Percentiles rank a stretch among this genome's conserved stretches.
Evolutionary conservation across 2,797 vertebrate species (phyloP).

Genomic region (Erethizon dorsatum): DNA sequence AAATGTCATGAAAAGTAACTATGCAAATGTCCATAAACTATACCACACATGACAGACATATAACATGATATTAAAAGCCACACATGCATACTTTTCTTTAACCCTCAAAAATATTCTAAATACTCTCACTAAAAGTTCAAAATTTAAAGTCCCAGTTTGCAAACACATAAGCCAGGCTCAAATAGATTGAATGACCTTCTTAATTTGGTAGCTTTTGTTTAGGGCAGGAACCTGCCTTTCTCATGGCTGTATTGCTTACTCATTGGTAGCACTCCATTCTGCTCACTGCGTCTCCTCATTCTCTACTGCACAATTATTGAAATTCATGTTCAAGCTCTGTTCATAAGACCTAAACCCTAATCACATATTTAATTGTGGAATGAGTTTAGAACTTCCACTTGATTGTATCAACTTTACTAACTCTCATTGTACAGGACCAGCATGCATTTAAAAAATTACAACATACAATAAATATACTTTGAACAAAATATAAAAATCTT

Average conservation of each 20-base stretch:
- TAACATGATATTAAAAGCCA: not conserved
- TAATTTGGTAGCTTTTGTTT: not conserved
- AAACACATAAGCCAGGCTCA: not conserved
- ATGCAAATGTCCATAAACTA: not conserved
- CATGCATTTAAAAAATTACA: constrained; percentile 28
- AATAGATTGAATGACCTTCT: not conserved
- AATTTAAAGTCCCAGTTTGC: not conserved
- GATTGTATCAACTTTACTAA: not conserved
- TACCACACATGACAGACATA: not conserved
- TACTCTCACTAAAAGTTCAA: not conserved
- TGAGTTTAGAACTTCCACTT: not conserved
- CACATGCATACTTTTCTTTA: not conserved
- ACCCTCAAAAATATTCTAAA: not conserved
- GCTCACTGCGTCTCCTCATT: not conserved
- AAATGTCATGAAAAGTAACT: not conserved
- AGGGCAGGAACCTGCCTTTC: not conserved
- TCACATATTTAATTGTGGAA: not conserved
- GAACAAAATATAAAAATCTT: not conserved
- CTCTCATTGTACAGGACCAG: not conserved
- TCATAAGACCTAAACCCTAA: not conserved
- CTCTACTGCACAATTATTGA: not conserved
- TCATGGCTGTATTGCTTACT: not conserved
- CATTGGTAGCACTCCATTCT: not conserved
- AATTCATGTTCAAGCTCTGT: not conserved
- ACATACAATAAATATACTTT: not conserved